Conservation (phyloP, 2,888 invertebrate species). For the Melikaiella ostensackeni region DNA sequence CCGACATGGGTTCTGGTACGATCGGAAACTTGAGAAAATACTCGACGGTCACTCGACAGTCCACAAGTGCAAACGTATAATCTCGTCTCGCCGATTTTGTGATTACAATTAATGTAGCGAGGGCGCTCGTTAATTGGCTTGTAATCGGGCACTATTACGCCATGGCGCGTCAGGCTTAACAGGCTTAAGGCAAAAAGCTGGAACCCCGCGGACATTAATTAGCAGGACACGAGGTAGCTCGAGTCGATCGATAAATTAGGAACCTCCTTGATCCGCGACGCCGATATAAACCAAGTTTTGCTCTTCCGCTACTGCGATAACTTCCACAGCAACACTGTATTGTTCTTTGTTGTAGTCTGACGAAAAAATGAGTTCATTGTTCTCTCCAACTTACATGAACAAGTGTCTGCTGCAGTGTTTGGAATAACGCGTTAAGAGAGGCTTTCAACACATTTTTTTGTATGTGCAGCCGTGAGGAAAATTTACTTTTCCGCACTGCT, state of each 20-base stretch:
- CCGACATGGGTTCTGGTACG: slow-evolving; percentile 40
- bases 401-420: not conserved
- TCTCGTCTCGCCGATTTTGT: slow-evolving; percentile 55
- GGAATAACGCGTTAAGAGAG: too few relatives aligned
- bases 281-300: slow-evolving; percentile 58
- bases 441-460: too few relatives aligned
- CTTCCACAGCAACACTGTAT: not conserved
- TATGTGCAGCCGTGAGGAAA: too few relatives aligned
- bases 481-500: too few relatives aligned
- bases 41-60: slow-evolving; percentile 26
- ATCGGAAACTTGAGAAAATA: slow-evolving; percentile 46
- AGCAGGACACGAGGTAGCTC: slow-evolving; percentile 57
- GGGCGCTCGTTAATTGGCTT: slow-evolving; percentile 64
- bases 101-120: slow-evolving; percentile 64
- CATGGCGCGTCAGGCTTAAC: slow-evolving; percentile 54
- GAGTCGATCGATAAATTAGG: slow-evolving; percentile 61
- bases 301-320: slow-evolving; percentile 46
- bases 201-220: slow-evolving; percentile 63
- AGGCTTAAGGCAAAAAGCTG: slow-evolving; percentile 55
- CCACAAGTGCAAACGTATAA: slow-evolving; percentile 38
- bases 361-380: not conserved
- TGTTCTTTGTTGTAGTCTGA: not conserved
- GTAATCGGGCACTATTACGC: slow-evolving; percentile 62
- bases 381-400: not conserved
- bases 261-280: slow-evolving; percentile 60